Base-by-base conservation (phyloP, 2,113 vertebrate genomes). In the Xiphophorus maculatus region DNA sequence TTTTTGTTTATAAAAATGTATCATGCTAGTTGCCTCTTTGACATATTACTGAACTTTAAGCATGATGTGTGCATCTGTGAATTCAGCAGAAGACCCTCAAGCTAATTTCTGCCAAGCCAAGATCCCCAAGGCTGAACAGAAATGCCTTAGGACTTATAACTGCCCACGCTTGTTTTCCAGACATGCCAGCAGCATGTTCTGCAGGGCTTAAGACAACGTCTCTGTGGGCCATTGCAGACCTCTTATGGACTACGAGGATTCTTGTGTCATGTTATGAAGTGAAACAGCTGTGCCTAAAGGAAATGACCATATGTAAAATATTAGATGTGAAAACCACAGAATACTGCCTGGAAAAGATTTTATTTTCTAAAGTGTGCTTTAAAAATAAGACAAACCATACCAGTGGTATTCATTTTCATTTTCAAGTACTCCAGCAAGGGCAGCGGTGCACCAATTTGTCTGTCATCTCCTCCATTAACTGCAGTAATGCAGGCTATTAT, bases 141-240 rank as follows among this genome's bases (percentile, higher is more conserved):
- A 88, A 84, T 83, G 70, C 78, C 83, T 82, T 79, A 86, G 63
- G 66, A 86, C 74, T 80, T 83, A 71, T 86, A 91, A 90, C 77
- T 81, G 81, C 69, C 77, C 80, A 60, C 44, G 28, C 77, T 90
- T 76, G 68, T 79, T 86, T 77, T 64, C 71, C 54, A 62, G 71
- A 83, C 76, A 76, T 63, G 58, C 78, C 79, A 44, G 61, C 82
- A 85, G 68, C 73, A 37, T 83, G 79, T 69, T 82, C 81, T 79
- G 54, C 71, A 58, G 70, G 65, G 76, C 74, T 83, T 79, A 73
- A 80, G 63, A 82, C 71, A 79, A 63, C 71, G 54, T 65, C 84
- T 80, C 81, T 83, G 77, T 72, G 70, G 88, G 71, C 73, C 74
- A 68, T 32, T 42, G 11, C 71, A 77, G 64, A 61, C 33, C 35